Conservation (phyloP, 2,888 invertebrate genomes). For the Ophion ventricosus region DNA sequence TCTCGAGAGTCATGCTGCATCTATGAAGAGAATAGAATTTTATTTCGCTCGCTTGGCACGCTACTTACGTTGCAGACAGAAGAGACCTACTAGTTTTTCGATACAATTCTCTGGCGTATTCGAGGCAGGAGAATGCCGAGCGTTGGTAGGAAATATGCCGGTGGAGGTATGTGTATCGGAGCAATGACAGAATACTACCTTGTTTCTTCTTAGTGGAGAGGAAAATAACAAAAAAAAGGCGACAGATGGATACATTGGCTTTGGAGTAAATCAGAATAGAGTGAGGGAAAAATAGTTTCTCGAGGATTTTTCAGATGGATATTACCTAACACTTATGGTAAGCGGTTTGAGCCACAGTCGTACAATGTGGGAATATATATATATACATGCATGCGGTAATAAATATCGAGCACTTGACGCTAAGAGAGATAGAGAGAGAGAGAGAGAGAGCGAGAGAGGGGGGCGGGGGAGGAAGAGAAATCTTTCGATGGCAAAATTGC, state of each 20-base stretch:
- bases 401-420: too few relatives aligned
- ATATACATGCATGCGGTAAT: too few relatives aligned
- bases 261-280: slow-evolving; percentile 43
- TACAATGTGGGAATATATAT: neutral
- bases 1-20: neutral
- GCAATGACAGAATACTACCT: slow-evolving; percentile 6
- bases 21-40: neutral
- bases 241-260: slow-evolving; percentile 21
- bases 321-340: slow-evolving; percentile 15
- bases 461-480: too few relatives aligned
- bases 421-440: too few relatives aligned
- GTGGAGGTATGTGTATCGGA: neutral
- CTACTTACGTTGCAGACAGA: neutral
- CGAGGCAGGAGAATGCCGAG: slow-evolving; percentile 33
- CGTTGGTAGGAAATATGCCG: neutral
- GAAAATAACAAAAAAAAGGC: neutral
- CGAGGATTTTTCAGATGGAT: slow-evolving; percentile 10
- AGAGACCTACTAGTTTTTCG: slow-evolving; percentile 14
- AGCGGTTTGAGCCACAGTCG: slow-evolving; percentile 1
- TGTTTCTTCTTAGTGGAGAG: neutral
- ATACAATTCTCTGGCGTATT: slow-evolving; percentile 11
- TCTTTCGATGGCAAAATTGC: too few relatives aligned
- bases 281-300: slow-evolving; percentile 10
- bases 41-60: slow-evolving; percentile 10
- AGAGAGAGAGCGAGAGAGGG: too few relatives aligned